Evolutionary conservation across 1,140 invertebrate species (phyloP), one percentile per base, ranked within the genome.

Genomic region (Tetragonula clypearis): DNA sequence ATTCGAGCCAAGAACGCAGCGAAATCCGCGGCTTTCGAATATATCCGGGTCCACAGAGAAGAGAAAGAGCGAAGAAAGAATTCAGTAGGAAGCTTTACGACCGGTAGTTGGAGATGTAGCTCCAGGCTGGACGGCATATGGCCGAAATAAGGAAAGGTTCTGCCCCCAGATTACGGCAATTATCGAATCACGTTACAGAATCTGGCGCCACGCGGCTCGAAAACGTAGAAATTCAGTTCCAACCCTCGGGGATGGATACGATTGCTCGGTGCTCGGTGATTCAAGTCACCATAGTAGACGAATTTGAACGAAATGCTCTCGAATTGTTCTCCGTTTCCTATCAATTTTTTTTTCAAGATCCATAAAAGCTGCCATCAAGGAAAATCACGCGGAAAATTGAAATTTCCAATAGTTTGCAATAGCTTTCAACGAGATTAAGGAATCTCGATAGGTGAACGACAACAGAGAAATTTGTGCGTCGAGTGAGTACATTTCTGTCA

Each of bases 141-240:
- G 91, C 85, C 86, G 87, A 84, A 93, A 92, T 92, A 92, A 88
- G 89, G 91, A 93, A 93, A 93, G 79, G 84, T 65, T 85, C 80
- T 87, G 85, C 86, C 80, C 78, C 74, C 79, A 90, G 92, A 92
- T 94, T 92, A 90, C 90, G 86, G 88, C 88, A 94, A 93, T 94
- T 93, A 94, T 93, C 91, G 92, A 93, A 93, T 93, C 92, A 92
- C 86, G 89, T 85, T 89, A 89, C 90, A 88, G 90, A 83, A 92
- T 91, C 87, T 85, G 85, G 80, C 84, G 74, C 66, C 71, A 82
- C 62, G 66, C 55, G 41, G 66, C 41, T 82, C 60, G 14, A 58
- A 82, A 81, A 65, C 80, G 58, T 26, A 82, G 71, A 75, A 75
- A 74, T 75, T 66, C 55, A 82, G 71, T 35, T 74, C 49, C 41